Evolutionary conservation across 2,888 invertebrate species (phyloP).

Genomic region (Himalopsyche japonica): DNA sequence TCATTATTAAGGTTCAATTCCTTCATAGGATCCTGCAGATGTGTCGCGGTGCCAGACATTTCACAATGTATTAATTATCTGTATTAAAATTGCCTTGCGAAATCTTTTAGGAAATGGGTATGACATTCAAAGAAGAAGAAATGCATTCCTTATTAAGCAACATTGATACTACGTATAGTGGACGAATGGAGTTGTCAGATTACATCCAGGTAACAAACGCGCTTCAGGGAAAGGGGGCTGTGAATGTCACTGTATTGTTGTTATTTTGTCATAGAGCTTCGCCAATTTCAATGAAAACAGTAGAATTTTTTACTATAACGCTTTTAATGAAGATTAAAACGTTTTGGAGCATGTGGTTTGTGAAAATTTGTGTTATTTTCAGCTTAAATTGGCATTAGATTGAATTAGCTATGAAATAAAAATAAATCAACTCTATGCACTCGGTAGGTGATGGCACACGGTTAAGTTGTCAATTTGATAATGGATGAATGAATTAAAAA

Average conservation of each 20-base stretch:
- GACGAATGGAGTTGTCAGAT: conserved; percentile 84
- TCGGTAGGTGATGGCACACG: too few species aligned
- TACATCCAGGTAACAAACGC: conserved; percentile 77
- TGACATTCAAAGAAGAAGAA: conserved; percentile 67
- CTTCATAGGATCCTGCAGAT: background rate
- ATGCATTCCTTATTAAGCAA: conserved; percentile 81
- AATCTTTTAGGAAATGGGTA: conserved; percentile 65
- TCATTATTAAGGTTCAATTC: background rate
- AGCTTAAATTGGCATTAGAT: too few species aligned
- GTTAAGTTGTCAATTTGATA: too few species aligned
- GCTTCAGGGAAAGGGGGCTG: background rate
- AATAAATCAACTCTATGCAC: too few species aligned
- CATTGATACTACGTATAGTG: conserved; percentile 83
- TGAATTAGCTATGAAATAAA: too few species aligned
- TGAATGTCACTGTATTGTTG: conserved; percentile 1
- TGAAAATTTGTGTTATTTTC: background rate
- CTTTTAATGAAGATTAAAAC: background rate
- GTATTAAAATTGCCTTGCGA: background rate
- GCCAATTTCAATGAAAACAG: background rate
- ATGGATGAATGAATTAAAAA: too few species aligned
- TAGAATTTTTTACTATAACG: background rate
- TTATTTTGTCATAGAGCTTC: conserved; percentile 10
- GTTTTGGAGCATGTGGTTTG: background rate
- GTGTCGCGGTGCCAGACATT: background rate
- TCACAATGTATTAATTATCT: background rate